These are phyloP conservation scores for Xestia xanthographa DNA, from an alignment of 2,888 invertebrate genomes.

Conservation along the genomic window DNA sequence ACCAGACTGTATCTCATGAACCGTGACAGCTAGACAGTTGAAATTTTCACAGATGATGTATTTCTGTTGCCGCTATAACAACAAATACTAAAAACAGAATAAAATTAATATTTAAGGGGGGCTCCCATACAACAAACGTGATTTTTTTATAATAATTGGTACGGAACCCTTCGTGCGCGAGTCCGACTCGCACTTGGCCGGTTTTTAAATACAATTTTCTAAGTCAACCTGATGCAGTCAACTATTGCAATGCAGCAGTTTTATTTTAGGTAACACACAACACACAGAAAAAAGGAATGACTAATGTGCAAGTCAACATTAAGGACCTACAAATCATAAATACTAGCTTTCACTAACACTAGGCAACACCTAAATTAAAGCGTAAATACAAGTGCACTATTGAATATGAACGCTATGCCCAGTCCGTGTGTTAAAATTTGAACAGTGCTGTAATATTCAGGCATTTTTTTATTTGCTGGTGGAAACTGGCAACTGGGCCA, in stretches of 20 bases:
- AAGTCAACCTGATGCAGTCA: neutral
- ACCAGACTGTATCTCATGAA: no score
- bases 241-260: neutral
- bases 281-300: neutral
- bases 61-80: no score
- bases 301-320: neutral
- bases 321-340: no score
- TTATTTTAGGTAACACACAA: neutral
- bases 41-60: no score
- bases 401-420: neutral
- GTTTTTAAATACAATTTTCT: no score
- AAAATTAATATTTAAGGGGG: no score
- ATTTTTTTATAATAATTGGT: no score
- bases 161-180: no score
- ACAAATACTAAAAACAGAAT: no score
- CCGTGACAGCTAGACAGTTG: no score
- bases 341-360: neutral
- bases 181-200: no score
- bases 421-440: neutral
- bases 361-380: neutral
- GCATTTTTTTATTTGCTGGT: neutral
- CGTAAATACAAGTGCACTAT: neutral
- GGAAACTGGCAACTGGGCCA: neutral
- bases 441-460: neutral
- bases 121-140: no score